Evolutionary conservation across 2,797 vertebrate genomes (phyloP), one percentile per base, ranked within the genome.

Genomic region (Pseudotriccus pelzelni): DNA sequence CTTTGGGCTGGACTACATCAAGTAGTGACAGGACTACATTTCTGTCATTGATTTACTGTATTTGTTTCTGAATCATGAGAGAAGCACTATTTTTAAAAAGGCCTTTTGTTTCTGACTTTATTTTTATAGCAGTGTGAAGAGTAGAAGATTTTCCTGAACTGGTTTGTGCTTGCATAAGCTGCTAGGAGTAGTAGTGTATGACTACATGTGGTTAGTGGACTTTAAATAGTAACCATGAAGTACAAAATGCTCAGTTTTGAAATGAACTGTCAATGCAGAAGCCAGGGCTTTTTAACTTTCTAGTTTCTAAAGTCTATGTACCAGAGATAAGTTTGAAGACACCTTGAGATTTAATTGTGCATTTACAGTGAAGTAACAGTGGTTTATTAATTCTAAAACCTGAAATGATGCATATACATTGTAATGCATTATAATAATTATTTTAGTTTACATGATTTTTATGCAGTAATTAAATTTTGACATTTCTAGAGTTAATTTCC

Each of bases 401-500:
- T 96, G 91, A 96, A 89, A 34, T 95, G 12, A 82, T 96, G 93
- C 94, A 81, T 97, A 96, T 94, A 94, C 81, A 93, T 96, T 90
- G 74, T 91, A 90, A 97, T 95, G 85, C 93, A 82, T 97, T 95
- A 49, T 77, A 90, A 74, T 94, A 86, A 92, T 91, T 95, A 89
- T 93, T 97, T 96, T 90, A 86, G 89, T 89, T 97, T 84, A 91
- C 84, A 13, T 97, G 75, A 87, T 96, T 97, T 91, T 82, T 84
- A 70, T 94, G 67, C 86, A 96, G 83, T 95, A 95, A 93, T 90
- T 97, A 82, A 94, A 89, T 90, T 92, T 77, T 81, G 8, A 93
- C 89, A 77, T 97, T 94, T 97, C 94, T 96, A 96, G 85, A 97
- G 59, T 95, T 97, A 87, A 96, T 96, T 88, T 96, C 88, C 94